Evolutionary conservation across 1,140 invertebrate species (phyloP).

Genomic region (Leptestheria dahalacensis): DNA sequence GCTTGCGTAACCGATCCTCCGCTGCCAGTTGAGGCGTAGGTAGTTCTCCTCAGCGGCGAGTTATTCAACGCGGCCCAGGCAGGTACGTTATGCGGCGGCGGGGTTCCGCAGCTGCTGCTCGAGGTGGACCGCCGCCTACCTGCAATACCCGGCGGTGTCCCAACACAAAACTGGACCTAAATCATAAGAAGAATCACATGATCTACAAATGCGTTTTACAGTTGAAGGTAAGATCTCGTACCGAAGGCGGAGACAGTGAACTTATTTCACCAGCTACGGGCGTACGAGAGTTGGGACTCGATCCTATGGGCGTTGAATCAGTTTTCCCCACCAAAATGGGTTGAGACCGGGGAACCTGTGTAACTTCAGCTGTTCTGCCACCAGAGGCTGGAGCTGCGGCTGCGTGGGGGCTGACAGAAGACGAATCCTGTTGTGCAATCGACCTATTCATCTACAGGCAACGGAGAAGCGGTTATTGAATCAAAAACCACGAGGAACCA

Average conservation of each 20-base stretch:
- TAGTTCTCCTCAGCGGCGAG: conserved; percentile 8
- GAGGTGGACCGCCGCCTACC: conserved; percentile 45
- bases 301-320: not conserved
- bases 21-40: not conserved
- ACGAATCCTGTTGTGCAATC: not conserved
- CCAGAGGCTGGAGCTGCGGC: conserved; percentile 4
- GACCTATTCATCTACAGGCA: not conserved
- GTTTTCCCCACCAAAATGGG: conserved; percentile 52
- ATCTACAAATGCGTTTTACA: too few species aligned
- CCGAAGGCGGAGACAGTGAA: conserved; percentile 75
- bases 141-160: conserved; percentile 55
- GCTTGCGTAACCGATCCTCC: conserved; percentile 9
- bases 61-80: conserved; percentile 18
- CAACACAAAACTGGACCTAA: conserved; percentile 71
- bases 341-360: conserved; percentile 52
- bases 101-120: conserved; percentile 48
- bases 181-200: conserved; percentile 18
- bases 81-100: conserved; percentile 39
- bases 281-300: not conserved
- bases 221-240: too few species aligned
- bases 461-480: too few species aligned
- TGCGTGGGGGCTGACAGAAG: not conserved
- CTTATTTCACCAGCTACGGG: conserved; percentile 49
- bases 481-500: too few species aligned
- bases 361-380: not conserved